Evolutionary conservation across 2,888 invertebrate species (phyloP).

Genomic region (Hemistola chrysoprasaria): DNA sequence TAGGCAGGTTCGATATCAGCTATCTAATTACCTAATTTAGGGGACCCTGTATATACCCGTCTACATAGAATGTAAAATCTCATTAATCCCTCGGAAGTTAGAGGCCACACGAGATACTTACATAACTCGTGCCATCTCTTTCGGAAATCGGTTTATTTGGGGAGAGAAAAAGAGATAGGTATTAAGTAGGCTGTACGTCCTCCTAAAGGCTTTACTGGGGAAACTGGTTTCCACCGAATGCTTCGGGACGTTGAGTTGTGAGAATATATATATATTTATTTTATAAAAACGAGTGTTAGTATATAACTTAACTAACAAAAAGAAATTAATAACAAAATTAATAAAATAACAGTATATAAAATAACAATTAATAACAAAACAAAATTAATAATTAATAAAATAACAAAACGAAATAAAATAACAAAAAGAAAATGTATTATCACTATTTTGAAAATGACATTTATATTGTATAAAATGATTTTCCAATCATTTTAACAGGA

Average conservation of each 20-base stretch:
- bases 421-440: no score
- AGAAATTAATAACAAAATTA: no score
- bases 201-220: constrained; percentile 67
- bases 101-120: constrained; percentile 47
- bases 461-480: no score
- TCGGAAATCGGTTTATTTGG: constrained; percentile 31
- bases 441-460: no score
- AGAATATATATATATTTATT: constrained; percentile 19
- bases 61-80: constrained; percentile 43
- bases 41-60: constrained; percentile 48
- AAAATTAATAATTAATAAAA: no score
- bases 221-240: constrained; percentile 72
- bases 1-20: constrained; percentile 37
- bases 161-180: constrained; percentile 59
- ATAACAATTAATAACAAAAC: no score
- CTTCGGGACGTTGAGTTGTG: constrained; percentile 61
- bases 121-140: constrained; percentile 48
- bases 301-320: no score
- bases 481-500: no score
- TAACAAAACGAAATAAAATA: no score
- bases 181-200: constrained; percentile 63
- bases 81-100: constrained; percentile 53
- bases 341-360: no score
- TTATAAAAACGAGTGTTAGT: no score
- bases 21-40: constrained; percentile 51